Evolutionary conservation across 2,113 vertebrate genomes (phyloP), one percentile per base, ranked within the genome.

Genomic region (Glaucomys volans): DNA sequence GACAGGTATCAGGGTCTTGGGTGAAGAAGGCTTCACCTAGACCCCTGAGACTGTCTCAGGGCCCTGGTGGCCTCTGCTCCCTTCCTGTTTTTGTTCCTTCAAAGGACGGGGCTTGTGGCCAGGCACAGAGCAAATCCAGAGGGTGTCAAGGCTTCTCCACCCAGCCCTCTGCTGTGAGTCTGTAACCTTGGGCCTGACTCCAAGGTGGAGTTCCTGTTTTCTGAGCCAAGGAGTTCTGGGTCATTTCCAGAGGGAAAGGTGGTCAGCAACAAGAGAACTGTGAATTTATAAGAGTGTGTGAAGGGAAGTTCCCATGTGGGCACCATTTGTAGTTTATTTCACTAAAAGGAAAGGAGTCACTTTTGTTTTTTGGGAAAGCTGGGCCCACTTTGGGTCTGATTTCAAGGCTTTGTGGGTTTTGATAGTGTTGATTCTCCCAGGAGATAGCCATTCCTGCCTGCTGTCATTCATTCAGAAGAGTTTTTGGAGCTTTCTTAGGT

Each of bases 31-130:
- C 77, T 88, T 85, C 32, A 79, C 87, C 67, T 35, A 35, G 37
- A 57, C 64, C 32, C 40, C 26, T 4, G 87, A 80, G 87, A 77
- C 69, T 8, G 9, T 9, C 54, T 30, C 8, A n/a, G 37, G 74
- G 12, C 79, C 52, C 42, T 1, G 10, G 54, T 91, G 91, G 50
- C 54, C 74, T 64, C 82, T 26, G 67, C 32, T 91, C 79, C 52
- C 80, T 96, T 97, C 97, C 97, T 97, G 91, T 71, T 87, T 97
- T 97, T 96, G 91, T 97, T 94, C 64, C 69, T 87, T 44, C 8
- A 75, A 91, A 98, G 97, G 91, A 67, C 54, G 32, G 80, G 89
- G 79, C 94, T 86, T 14, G 44, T 52, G 82, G 89, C 94, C 96
- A 96, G 93, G 76, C 62, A 52, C n/a, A 54, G 87, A 94, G 59